A percentile compares a stretch with the other conserved stretches of the same genome.
Evolutionary conservation across 2,113 vertebrate species (phyloP).

Genomic region (Potamarius usumacintae): DNA sequence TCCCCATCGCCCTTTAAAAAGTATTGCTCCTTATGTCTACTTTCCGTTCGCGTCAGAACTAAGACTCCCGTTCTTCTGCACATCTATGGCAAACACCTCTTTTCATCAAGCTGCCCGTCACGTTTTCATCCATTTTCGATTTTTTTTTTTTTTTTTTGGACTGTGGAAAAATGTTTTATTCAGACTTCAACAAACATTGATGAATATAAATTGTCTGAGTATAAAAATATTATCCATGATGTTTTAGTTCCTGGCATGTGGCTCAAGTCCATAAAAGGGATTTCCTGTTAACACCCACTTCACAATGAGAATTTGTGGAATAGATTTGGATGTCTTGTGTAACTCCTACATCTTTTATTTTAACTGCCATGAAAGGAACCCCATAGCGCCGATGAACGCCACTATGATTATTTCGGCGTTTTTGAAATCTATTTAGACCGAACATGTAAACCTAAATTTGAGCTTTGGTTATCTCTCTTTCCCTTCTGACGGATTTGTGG

Average conservation of each 20-base stretch:
- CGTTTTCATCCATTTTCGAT: no score
- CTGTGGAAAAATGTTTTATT: conserved; percentile 2
- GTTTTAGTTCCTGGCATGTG: conserved; percentile 10
- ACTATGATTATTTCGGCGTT: not conserved
- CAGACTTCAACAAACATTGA: conserved; percentile 24
- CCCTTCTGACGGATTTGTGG: not conserved
- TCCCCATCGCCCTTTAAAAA: conserved; percentile 43
- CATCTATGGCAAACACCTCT: conserved; percentile 23
- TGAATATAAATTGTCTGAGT: conserved; percentile 12
- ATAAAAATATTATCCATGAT: not conserved
- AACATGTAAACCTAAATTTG: not conserved
- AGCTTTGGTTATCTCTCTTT: not conserved
- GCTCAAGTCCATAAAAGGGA: not conserved
- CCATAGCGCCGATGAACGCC: not conserved
- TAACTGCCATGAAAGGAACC: not conserved
- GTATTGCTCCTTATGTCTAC: conserved; percentile 34
- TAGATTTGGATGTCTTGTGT: not conserved
- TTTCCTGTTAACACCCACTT: conserved; percentile 5
- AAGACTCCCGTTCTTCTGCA: conserved; percentile 10
- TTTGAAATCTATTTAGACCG: not conserved
- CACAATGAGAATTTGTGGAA: conserved; percentile 4
- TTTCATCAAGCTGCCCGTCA: conserved; percentile 26
- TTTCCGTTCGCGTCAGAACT: conserved; percentile 21
- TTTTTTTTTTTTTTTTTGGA: not conserved
- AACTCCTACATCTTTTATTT: not conserved